Percentiles rank a stretch among this genome's conserved stretches.
Conservation (phyloP, 2,113 vertebrate genomes). For the Apus apus region DNA sequence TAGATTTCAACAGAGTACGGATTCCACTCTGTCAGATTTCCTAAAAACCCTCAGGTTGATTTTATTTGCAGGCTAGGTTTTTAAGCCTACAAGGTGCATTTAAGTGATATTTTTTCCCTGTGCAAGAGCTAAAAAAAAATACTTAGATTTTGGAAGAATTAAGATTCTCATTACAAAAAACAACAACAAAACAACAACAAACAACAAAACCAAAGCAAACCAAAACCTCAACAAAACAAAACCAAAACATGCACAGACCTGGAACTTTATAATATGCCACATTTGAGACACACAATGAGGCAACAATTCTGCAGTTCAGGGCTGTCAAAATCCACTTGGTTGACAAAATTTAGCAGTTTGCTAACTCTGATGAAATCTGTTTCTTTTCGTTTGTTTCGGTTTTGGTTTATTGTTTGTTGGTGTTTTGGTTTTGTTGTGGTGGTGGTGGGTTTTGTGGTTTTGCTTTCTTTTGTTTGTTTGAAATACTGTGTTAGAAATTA, state of each 20-base stretch:
- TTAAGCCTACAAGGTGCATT: neutral
- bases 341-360: neutral
- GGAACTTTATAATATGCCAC: neutral
- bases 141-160: neutral
- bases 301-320: neutral
- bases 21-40: neutral
- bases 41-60: slow-evolving; percentile 10
- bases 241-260: neutral
- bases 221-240: too few species aligned
- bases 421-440: neutral
- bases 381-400: neutral
- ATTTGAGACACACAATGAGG: neutral
- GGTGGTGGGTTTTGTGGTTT: too few species aligned
- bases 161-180: neutral
- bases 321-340: neutral
- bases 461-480: neutral
- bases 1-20: slow-evolving; percentile 25
- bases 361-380: neutral
- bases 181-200: too few species aligned
- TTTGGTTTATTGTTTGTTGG: neutral
- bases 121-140: neutral
- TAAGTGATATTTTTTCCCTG: neutral
- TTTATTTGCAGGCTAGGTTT: slow-evolving; percentile 25
- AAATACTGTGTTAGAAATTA: neutral
- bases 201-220: too few species aligned